These are phyloP conservation scores for Riparia riparia DNA, from an alignment of 2,113 vertebrate species.

Conservation along the genomic window DNA sequence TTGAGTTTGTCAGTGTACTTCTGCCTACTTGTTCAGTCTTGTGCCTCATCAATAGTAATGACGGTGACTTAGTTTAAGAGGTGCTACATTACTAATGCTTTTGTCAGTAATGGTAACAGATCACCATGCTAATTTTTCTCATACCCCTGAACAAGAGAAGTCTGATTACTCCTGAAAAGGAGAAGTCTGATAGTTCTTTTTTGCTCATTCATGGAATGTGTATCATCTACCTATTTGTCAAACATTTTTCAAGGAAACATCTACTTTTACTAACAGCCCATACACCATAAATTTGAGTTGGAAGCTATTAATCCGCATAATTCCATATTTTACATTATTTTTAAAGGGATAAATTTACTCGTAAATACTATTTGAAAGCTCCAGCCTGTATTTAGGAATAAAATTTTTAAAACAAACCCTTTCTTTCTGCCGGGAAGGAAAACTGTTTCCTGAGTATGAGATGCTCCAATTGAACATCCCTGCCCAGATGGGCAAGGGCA, in stretches of 20 bases:
- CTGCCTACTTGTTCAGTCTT: background rate
- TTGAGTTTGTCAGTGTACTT: background rate
- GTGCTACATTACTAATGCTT: background rate
- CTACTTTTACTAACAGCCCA: background rate
- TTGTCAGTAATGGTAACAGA: background rate
- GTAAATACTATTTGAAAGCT: background rate
- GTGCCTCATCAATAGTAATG: background rate
- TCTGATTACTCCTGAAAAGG: background rate
- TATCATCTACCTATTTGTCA: background rate
- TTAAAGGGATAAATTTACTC: background rate
- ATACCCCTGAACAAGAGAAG: background rate
- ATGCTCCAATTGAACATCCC: background rate
- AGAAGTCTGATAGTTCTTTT: background rate
- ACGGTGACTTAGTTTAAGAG: background rate
- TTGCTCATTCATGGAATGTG: background rate
- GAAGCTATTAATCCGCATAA: background rate
- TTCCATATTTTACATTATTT: background rate
- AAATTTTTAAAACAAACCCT: background rate
- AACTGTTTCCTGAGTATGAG: background rate
- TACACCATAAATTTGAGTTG: background rate
- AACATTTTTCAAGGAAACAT: background rate
- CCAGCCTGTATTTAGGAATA: background rate
- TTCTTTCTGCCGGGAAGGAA: background rate
- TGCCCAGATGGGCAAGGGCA: background rate
- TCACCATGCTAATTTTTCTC: background rate